Evolutionary conservation across 2,113 vertebrate species (phyloP).

Genomic region (Leptobrachium ailaonicum): DNA sequence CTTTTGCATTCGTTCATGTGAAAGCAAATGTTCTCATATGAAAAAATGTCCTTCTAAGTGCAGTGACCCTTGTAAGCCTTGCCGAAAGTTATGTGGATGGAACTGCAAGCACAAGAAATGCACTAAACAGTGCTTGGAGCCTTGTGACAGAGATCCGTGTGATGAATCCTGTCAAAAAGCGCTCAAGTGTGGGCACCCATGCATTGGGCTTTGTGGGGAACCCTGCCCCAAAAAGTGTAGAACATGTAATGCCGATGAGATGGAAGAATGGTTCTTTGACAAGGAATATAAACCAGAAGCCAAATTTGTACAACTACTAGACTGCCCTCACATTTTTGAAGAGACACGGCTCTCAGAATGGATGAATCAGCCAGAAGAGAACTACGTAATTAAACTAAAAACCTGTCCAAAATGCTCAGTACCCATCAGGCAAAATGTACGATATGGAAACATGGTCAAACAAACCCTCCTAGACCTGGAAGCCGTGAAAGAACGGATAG

Average conservation of each 20-base stretch:
- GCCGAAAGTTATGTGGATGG: conserved; percentile 50
- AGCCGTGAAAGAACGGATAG: conserved; percentile 42
- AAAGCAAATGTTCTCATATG: conserved; percentile 48
- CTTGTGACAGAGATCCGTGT: conserved; percentile 51
- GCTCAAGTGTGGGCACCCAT: conserved; percentile 51
- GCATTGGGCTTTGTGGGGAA: conserved; percentile 57
- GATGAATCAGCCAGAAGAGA: conserved; percentile 25
- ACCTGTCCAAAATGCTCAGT: conserved; percentile 53
- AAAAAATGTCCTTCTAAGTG: conserved; percentile 39
- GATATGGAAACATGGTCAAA: conserved; percentile 50
- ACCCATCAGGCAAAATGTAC: conserved; percentile 45
- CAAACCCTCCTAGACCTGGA: conserved; percentile 39
- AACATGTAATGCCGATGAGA: conserved; percentile 49
- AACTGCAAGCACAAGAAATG: conserved; percentile 48
- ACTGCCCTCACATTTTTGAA: conserved; percentile 55
- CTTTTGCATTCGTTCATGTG: conserved; percentile 37
- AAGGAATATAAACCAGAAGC: conserved; percentile 43
- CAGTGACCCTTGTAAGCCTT: conserved; percentile 47
- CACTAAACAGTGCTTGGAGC: conserved; percentile 45
- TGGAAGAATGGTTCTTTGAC: conserved; percentile 54
- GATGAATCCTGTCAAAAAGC: conserved; percentile 33
- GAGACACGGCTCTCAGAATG: conserved; percentile 50
- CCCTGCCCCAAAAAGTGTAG: conserved; percentile 56
- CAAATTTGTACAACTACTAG: conserved; percentile 51
- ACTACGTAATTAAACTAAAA: conserved; percentile 29